These are phyloP conservation scores for Lepus timidus DNA, from an alignment of 2,113 vertebrate genomes.

Conservation along the genomic window DNA sequence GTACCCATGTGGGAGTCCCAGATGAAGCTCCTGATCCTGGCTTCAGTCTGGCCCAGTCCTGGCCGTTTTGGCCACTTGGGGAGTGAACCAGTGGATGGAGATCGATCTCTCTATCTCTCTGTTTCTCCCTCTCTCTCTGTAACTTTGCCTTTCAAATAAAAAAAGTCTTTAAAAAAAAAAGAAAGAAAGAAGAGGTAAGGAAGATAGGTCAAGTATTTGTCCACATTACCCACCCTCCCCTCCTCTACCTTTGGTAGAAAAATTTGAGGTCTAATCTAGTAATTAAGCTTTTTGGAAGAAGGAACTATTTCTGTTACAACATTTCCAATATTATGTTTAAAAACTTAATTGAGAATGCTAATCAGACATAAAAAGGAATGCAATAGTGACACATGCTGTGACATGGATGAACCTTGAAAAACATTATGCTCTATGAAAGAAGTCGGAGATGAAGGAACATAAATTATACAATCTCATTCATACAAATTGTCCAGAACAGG, in stretches of 20 bases:
- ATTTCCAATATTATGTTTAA: background rate
- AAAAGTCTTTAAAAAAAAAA: too few relatives aligned
- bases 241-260: background rate
- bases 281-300: background rate
- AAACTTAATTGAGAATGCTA: background rate
- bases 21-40: too few relatives aligned
- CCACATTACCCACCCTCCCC: rapidly evolving
- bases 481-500: background rate
- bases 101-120: too few relatives aligned
- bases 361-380: background rate
- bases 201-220: background rate
- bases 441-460: background rate
- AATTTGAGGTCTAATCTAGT: background rate
- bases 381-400: background rate
- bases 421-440: background rate
- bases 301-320: background rate
- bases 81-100: too few relatives aligned
- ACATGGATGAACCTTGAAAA: background rate
- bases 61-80: too few relatives aligned
- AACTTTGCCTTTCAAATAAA: too few relatives aligned
- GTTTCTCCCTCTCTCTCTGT: too few relatives aligned
- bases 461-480: background rate
- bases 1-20: too few relatives aligned
- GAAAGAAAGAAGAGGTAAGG: too few relatives aligned
- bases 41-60: too few relatives aligned